Base-by-base conservation (phyloP, 1,140 invertebrate species). In the Aphelenchoides besseyi region DNA sequence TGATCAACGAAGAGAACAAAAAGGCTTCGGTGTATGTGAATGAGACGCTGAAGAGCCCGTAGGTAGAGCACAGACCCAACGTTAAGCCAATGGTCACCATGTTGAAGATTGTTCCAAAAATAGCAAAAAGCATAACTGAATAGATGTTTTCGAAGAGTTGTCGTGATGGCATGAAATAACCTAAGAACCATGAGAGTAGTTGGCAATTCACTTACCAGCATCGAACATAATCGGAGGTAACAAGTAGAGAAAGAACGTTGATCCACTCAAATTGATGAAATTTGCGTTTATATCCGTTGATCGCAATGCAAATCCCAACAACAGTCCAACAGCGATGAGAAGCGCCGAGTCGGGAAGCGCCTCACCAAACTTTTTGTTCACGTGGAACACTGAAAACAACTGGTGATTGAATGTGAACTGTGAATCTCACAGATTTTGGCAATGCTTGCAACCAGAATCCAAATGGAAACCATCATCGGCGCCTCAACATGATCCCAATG, bases 141-240 rank as follows among this genome's bases (percentile, higher is more conserved):
- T 93, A 93, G 72, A 98, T 88, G 86, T 98, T 94, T 82, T 97
- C 94, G 85, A 96, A 96, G 86, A 98, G 97, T 74, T 87, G 85
- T 70, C 94, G 88, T 87, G 97, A 97, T 68, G 95, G 95, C 92
- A 98, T 96, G 85, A 97, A 98, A 86, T 97, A 98, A 2, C 95
- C 94, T 16, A 93, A 93, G 36, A 35, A 36, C 32, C 28, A 23
- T 12, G 41, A 32, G 2, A 41, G 1, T 75, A 36, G 28, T 52
- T 3, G 5, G 16, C 5, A 33, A 59, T 59, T 59, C 55, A 59
- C 62, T 72, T 30, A 84, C 79, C 81, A 3, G 81, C 82, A 75
- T 83, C 74, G 33, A 76, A 80, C 59, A 86, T 87, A 80, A 85
- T 88, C 79, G 87, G 87, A 18, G 87, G 87, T 5, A 83, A 70